These are phyloP conservation scores for Melipona beecheii DNA, from an alignment of 2,888 invertebrate species.

Conservation along the genomic window DNA sequence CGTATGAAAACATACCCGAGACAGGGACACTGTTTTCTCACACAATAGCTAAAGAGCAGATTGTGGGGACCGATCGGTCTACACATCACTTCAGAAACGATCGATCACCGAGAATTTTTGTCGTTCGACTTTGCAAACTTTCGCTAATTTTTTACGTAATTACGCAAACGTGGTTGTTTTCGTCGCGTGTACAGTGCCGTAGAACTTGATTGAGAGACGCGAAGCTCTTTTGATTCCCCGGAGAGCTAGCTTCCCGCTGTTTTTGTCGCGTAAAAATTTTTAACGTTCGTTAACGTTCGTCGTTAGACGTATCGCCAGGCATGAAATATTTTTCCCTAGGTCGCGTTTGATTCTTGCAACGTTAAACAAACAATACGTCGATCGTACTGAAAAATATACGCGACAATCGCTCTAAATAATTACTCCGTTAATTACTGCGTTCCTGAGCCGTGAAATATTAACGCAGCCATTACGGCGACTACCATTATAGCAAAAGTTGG, in stretches of 20 bases:
- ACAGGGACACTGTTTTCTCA: slow-evolving; percentile 38
- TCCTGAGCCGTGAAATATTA: neutral
- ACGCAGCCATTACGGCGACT: neutral
- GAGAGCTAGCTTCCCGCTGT: neutral
- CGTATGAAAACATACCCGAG: neutral
- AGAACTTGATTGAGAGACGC: slow-evolving; percentile 17
- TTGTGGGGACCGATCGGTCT: slow-evolving; percentile 2
- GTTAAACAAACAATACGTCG: neutral
- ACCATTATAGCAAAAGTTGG: neutral
- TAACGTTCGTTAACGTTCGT: neutral
- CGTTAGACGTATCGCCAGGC: neutral
- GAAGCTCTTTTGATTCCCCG: neutral
- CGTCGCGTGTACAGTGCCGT: neutral
- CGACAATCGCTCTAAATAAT: neutral
- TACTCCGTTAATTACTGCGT: neutral
- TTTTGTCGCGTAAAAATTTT: neutral
- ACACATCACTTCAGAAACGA: slow-evolving; percentile 6
- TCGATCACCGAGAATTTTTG: slow-evolving; percentile 28
- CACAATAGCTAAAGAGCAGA: slow-evolving; percentile 39
- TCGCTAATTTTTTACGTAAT: neutral
- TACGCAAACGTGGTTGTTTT: slow-evolving; percentile 13
- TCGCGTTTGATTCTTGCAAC: neutral
- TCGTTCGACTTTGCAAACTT: neutral
- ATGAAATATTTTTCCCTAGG: neutral
- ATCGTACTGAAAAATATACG: neutral